Base-by-base conservation (phyloP, 2,888 invertebrate genomes). In the Chloromyia formosa region DNA sequence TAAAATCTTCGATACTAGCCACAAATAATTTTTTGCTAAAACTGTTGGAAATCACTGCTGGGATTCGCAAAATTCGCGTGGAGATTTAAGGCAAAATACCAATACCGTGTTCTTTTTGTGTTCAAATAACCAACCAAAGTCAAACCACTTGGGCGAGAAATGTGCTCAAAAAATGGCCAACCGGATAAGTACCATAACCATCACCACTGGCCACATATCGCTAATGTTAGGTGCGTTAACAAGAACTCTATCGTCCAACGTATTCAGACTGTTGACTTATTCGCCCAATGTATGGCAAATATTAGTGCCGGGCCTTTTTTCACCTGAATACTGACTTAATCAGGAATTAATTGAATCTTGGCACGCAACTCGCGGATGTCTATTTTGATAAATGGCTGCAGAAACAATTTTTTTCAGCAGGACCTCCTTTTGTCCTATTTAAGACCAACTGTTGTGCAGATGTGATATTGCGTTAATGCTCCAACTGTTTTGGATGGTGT, bases 361-460 rank as follows among this genome's bases (percentile, higher is more conserved):
- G 77, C 79, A 79, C 79, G 79, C 79, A 79, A 79, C 72, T 75
- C 76, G 75, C 78, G 53, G 76, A 76, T 79, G 79, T 79, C 79
- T 78, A 78, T 79, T 79, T 79, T 79, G 79, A 79, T 79, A 79
- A 79, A 79, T 79, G 78, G 77, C 78, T 78, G 77, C 78, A 78
- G 77, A 35, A 78, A 61, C 23, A 61, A 77, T 78, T 77, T 79
- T 58, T 78, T 76, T 77, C 74, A 76, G 77, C 77, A 77, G 77
- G 77, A 77, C 78, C 77, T 77, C 74, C 75, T 62, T 74, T 73
- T 54, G 73, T 73, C 73, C 73, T 61, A 49, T 54, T 40, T 35
- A 71, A n/a, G 56, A 71, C 58, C 56, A 45, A 71, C 71, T 18
- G 35, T 45, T 54, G 71, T 56, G 56, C 40, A n/a, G 62, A 62